Conservation (phyloP, 2,797 vertebrate species). For the Astyanax mexicanus region DNA sequence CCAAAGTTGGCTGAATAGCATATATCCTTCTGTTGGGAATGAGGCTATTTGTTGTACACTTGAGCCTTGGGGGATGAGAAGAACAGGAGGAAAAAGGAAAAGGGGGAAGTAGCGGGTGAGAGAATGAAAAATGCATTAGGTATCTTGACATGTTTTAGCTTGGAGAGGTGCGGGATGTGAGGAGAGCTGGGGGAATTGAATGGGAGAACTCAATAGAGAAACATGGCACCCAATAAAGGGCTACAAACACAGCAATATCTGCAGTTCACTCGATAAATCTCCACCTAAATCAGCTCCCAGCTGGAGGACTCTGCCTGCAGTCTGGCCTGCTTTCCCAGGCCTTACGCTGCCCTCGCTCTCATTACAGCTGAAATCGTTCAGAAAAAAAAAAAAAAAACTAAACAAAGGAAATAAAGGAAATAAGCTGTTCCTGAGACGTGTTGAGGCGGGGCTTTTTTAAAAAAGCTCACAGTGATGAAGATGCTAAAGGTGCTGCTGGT, state of each 20-base stretch:
- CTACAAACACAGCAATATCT: constrained; percentile 41
- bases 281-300: constrained; percentile 31
- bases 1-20: constrained; percentile 19
- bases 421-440: too few relatives aligned
- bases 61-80: constrained; percentile 47
- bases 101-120: constrained; percentile 17
- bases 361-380: constrained; percentile 30
- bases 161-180: constrained; percentile 52
- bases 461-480: too few relatives aligned
- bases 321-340: constrained; percentile 10
- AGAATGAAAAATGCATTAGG: constrained; percentile 47
- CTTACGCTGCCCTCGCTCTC: constrained; percentile 11
- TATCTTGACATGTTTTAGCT: constrained; percentile 48
- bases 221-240: constrained; percentile 48
- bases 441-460: too few relatives aligned
- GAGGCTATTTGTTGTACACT: constrained; percentile 48
- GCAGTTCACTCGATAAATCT: constrained; percentile 47
- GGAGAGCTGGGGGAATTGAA: constrained; percentile 39
- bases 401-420: too few relatives aligned
- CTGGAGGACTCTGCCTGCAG: constrained; percentile 29
- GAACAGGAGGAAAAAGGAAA: constrained; percentile 40
- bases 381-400: not conserved
- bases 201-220: constrained; percentile 44
- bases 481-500: too few relatives aligned
- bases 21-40: constrained; percentile 47